phyloP scores from a whole-genome alignment of 2,113 vertebrate genomes.

The Phasianus colchicus region DNA sequence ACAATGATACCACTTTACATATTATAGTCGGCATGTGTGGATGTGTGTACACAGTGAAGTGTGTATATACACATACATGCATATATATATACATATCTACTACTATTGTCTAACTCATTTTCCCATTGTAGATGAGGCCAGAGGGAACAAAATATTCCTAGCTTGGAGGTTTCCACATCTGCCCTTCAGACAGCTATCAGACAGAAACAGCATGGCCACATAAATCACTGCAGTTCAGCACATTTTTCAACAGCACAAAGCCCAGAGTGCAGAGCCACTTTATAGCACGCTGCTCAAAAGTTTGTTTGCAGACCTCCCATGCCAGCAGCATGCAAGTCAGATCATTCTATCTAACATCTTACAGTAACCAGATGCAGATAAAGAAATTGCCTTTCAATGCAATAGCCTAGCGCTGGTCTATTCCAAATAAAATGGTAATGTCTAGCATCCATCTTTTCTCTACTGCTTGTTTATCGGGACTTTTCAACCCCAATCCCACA shows the following conservation, averaged over 20 bases:
- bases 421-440: neutral
- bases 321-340: slow-evolving; percentile 9
- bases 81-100: rapidly evolving
- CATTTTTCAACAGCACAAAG: slow-evolving; percentile 27
- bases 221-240: slow-evolving; percentile 42
- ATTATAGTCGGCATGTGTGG: neutral
- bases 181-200: slow-evolving; percentile 13
- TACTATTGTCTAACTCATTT: neutral
- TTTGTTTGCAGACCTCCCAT: neutral
- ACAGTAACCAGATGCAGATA: slow-evolving; percentile 28
- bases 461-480: neutral
- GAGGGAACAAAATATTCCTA: neutral
- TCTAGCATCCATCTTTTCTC: neutral
- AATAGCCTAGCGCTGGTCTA: neutral
- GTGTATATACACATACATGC: neutral
- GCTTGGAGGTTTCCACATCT: slow-evolving; percentile 5
- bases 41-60: neutral
- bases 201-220: neutral
- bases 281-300: neutral
- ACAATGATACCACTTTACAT: neutral
- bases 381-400: slow-evolving; percentile 34
- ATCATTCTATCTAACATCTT: neutral
- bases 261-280: slow-evolving; percentile 1
- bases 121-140: neutral
- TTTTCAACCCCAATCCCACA: neutral